Evolutionary conservation across 2,888 invertebrate genomes (phyloP), one percentile per base, ranked within the genome.

Genomic region (Heteromurus nitidus): DNA sequence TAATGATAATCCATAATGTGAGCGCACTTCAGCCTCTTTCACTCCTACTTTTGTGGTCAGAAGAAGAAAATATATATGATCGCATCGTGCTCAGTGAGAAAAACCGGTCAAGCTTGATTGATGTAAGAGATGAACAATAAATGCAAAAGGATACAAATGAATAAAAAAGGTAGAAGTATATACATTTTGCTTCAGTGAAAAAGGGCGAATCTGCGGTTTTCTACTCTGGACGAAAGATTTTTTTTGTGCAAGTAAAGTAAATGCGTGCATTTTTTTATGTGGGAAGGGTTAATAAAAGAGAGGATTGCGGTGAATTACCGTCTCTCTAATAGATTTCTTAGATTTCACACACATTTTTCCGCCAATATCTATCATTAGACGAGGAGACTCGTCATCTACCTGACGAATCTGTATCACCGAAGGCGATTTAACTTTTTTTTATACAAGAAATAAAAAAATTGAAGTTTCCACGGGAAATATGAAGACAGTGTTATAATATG

Each of bases 201-300:
- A 26, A 30, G 62, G 24, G 44, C 30, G 22, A 11, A 68, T 68
- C 30, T 68, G 68, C 31, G 68, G 68, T 68, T 65, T 68, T 47
- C 7, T 16, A 5, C 47, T 36, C 36, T 36, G 36, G 36, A 36
- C n/a, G n/a, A n/a, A n/a, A n/a, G n/a, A n/a, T n/a, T 26, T 18
- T 60, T 28, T 28, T 64, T n/a, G n/a, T 26, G 28, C 13, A 30
- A 30, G 28, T 11, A 50, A 50, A 20, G 7, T 50, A 18, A n/a
- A 36, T 9, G 36, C 36, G 7, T 50, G 50, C 20, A 18, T 50
- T 50, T 3, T 50, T 18, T n/a, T 13, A 20, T 18, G 50, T 20
- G 18, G 18, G 5, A 22, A 50, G 50, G 20, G 13, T 20, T 47
- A 3, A 47, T 50, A 50, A 50, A 20, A 20, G 22, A 50, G n/a